A percentile compares a stretch with the other conserved stretches of the same genome.
Evolutionary conservation across 2,113 vertebrate genomes (phyloP).

Genomic region (Notechis scutatus): DNA sequence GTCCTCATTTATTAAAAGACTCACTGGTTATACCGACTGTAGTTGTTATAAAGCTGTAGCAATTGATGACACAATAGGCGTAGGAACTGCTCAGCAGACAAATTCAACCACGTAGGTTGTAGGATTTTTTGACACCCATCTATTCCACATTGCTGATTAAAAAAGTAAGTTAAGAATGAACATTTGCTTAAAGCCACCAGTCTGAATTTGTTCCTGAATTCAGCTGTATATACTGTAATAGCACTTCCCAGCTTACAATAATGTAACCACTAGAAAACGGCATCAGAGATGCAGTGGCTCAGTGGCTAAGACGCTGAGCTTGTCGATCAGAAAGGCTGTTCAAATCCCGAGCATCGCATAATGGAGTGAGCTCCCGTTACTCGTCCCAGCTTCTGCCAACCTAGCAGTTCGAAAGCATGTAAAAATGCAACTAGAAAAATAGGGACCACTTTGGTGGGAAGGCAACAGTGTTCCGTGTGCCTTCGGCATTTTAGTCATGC

Average conservation of each 20-base stretch:
- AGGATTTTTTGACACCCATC: neutral
- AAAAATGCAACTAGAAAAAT: no score
- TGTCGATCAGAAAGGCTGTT: no score
- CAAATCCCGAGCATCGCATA: no score
- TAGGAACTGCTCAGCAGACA: neutral
- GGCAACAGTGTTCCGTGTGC: no score
- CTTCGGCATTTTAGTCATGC: no score
- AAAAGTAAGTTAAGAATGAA: neutral
- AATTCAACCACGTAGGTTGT: neutral
- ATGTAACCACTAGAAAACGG: neutral
- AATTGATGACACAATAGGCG: neutral
- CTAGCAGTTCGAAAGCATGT: no score
- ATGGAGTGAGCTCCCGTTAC: no score
- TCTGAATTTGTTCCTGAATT: neutral
- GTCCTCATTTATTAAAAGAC: neutral
- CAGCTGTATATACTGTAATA: neutral
- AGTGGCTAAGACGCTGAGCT: no score
- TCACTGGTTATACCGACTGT: neutral
- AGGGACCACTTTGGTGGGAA: no score
- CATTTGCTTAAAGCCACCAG: neutral
- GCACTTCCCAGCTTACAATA: neutral
- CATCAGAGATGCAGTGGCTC: no score
- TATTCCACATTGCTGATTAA: neutral
- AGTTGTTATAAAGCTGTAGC: neutral
- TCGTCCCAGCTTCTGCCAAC: no score